Conservation (phyloP, 1,140 invertebrate species). For the Tribolium castaneum region DNA sequence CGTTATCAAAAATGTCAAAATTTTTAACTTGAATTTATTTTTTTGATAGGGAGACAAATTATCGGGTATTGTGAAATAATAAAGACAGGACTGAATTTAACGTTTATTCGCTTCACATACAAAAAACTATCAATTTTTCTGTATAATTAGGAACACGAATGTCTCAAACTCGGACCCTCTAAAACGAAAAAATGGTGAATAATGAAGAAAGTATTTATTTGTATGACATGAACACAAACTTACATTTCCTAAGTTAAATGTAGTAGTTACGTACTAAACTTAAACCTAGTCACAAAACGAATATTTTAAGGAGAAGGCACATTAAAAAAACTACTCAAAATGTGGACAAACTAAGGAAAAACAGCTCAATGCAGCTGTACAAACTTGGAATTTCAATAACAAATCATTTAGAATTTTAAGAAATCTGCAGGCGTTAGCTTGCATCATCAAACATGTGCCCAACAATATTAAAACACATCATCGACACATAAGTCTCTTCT, state of each 20-base stretch:
- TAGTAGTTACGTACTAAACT: conserved; percentile 31
- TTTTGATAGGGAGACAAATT: too few species aligned
- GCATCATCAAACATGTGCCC: conserved; percentile 54
- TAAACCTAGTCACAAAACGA: conserved; percentile 16
- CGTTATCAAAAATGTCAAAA: background rate
- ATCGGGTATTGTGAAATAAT: too few species aligned
- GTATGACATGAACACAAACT: conserved; percentile 47
- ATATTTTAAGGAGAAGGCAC: conserved; percentile 53
- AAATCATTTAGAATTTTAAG: conserved; percentile 44
- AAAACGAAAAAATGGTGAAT: background rate
- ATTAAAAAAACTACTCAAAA: conserved; percentile 53
- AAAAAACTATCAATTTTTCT: background rate
- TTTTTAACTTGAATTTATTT: too few species aligned
- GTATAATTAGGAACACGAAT: background rate
- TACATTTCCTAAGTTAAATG: conserved; percentile 29
- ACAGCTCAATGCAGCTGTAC: background rate
- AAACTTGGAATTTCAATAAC: conserved; percentile 16
- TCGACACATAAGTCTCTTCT: conserved; percentile 56
- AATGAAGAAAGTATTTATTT: conserved; percentile 46
- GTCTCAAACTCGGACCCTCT: background rate
- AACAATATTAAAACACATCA: conserved; percentile 64
- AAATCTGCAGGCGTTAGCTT: conserved; percentile 24
- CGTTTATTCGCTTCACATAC: background rate
- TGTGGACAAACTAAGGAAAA: conserved; percentile 43
- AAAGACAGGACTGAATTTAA: background rate